A percentile compares a stretch with the other conserved stretches of the same genome.
These are phyloP conservation scores for Notolepis coatsorum DNA, from an alignment of 2,797 vertebrate species.

Conservation along the genomic window DNA sequence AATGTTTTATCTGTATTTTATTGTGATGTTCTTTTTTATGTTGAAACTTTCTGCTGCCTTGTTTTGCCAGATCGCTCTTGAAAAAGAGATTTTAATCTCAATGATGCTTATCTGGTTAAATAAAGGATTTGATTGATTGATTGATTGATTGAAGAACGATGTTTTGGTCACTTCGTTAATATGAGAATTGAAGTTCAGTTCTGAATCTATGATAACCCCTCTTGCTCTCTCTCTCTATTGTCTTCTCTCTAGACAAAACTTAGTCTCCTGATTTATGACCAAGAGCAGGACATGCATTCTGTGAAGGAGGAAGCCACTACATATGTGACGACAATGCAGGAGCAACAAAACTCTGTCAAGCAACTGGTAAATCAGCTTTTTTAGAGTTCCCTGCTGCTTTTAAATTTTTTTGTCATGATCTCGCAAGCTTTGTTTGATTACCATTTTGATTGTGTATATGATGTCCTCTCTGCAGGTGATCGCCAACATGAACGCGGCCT, in stretches of 20 bases:
- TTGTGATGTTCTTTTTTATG: too few relatives aligned
- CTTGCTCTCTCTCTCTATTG: too few relatives aligned
- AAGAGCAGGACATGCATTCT: constrained; percentile 62
- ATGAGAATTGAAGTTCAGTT: too few relatives aligned
- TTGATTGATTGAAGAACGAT: too few relatives aligned
- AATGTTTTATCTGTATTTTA: too few relatives aligned
- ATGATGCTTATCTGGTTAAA: too few relatives aligned
- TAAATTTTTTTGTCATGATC: neutral
- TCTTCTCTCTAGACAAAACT: constrained; percentile 65
- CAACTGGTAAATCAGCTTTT: constrained; percentile 79
- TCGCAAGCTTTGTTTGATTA: neutral
- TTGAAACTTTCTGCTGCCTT: too few relatives aligned
- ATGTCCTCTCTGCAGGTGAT: constrained; percentile 80
- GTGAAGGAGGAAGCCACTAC: constrained; percentile 64
- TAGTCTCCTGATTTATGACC: constrained; percentile 67
- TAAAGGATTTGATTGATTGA: too few relatives aligned
- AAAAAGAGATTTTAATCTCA: too few relatives aligned
- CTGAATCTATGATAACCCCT: too few relatives aligned
- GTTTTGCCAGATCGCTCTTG: too few relatives aligned
- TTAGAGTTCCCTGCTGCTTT: neutral
- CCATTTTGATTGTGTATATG: neutral
- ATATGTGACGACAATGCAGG: constrained; percentile 74
- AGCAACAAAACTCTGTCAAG: constrained; percentile 84
- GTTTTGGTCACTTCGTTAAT: too few relatives aligned
- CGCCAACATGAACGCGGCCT: constrained; percentile 85